These are phyloP conservation scores for Lethenteron reissneri DNA, from an alignment of 2,113 vertebrate species.

Conservation along the genomic window DNA sequence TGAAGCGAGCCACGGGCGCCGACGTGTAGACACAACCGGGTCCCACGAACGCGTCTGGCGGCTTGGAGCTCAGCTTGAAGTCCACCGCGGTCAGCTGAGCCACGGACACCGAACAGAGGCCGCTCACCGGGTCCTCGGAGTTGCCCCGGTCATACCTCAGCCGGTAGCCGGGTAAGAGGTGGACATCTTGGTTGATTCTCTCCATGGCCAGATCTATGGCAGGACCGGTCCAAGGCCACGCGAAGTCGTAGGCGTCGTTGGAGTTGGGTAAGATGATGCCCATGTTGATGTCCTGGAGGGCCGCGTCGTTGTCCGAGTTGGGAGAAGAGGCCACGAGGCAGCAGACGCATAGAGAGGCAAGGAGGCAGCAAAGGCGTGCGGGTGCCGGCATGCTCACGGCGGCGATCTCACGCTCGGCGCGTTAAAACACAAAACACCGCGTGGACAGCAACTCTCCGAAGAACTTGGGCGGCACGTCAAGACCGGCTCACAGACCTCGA, in stretches of 20 bases:
- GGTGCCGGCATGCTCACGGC: too few relatives aligned
- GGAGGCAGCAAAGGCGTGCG: too few relatives aligned
- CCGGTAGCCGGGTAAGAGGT: conserved; percentile 26
- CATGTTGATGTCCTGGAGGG: conserved; percentile 18
- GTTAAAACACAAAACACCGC: too few relatives aligned
- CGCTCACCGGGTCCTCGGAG: conserved; percentile 35
- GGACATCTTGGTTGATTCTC: conserved; percentile 22
- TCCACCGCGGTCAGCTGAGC: conserved; percentile 58
- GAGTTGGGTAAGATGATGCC: conserved; percentile 45
- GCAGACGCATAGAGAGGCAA: too few relatives aligned
- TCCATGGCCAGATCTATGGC: conserved; percentile 35
- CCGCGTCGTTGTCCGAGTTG: too few relatives aligned
- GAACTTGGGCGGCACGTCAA: too few relatives aligned
- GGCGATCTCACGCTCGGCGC: too few relatives aligned
- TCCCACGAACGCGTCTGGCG: conserved; percentile 43
- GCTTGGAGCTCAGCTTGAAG: conserved; percentile 34
- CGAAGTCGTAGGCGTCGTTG: conserved; percentile 65
- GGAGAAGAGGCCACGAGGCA: too few relatives aligned
- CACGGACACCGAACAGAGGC: conserved; percentile 50
- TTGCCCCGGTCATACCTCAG: conserved; percentile 31
- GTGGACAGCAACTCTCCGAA: too few relatives aligned
- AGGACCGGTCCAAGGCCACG: conserved; percentile 60
- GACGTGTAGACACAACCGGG: conserved; percentile 60
- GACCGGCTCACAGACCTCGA: too few relatives aligned
- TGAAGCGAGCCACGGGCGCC: conserved; percentile 48